Conservation (phyloP, 2,113 vertebrate genomes). For the Neomonachus schauinslandi region DNA sequence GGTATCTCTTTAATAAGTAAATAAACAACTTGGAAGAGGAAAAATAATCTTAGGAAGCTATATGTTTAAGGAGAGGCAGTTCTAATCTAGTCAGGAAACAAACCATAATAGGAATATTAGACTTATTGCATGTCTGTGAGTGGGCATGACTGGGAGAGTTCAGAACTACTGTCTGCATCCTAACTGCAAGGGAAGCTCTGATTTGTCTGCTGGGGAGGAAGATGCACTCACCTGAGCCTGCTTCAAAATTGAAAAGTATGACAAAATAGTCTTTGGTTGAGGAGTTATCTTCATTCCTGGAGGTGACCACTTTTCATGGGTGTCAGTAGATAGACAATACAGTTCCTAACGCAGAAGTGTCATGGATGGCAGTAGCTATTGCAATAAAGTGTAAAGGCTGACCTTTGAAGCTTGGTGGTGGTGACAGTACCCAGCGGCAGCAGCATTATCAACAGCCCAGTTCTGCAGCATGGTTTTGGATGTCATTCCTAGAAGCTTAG, state of each 20-base stretch:
- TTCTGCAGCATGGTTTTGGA: neutral
- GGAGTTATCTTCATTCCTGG: neutral
- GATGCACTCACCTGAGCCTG: neutral
- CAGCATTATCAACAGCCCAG: neutral
- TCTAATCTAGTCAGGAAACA: neutral
- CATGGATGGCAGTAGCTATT: neutral
- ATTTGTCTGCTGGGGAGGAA: neutral
- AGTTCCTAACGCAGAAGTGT: neutral
- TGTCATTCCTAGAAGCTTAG: neutral
- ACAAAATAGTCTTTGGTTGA: neutral
- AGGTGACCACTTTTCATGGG: neutral
- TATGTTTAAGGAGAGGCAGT: neutral
- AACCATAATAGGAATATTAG: neutral
- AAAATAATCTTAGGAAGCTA: neutral
- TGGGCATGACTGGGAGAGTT: neutral
- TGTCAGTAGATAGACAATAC: accelerated
- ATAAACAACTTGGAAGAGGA: neutral
- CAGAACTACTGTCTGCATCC: neutral
- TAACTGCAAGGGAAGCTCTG: neutral
- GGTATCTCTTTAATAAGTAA: neutral
- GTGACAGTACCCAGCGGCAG: neutral
- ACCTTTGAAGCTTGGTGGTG: neutral
- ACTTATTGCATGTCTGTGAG: neutral
- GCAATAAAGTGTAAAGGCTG: neutral
- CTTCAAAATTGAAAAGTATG: neutral